phyloP scores from a whole-genome alignment of 1,140 invertebrate species.

The Trialeurodes vaporariorum region DNA sequence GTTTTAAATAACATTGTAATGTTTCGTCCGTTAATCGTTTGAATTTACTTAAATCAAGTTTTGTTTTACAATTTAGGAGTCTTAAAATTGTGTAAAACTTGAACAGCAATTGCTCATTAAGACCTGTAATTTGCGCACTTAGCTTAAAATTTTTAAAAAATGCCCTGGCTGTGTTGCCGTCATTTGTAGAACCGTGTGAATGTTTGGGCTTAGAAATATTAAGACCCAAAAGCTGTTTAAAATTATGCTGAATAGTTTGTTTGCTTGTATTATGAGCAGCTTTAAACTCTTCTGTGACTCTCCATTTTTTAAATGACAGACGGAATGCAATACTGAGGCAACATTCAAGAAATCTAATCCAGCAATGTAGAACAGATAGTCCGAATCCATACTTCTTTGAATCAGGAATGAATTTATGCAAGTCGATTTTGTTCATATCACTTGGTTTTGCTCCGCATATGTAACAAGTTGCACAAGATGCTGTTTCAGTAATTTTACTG shows the following conservation, averaged over 20 bases:
- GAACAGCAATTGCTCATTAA: slow-evolving; percentile 29
- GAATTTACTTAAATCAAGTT: slow-evolving; percentile 20
- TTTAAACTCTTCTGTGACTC: too few species aligned
- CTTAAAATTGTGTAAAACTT: slow-evolving; percentile 28
- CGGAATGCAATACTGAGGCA: slow-evolving; percentile 6
- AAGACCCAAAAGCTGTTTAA: slow-evolving; percentile 9
- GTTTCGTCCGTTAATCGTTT: slow-evolving; percentile 22
- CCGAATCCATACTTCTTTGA: slow-evolving; percentile 6
- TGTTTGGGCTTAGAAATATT: slow-evolving; percentile 17
- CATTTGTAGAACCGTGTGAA: slow-evolving; percentile 2
- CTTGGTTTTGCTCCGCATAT: neutral
- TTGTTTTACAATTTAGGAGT: slow-evolving; percentile 26
- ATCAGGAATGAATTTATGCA: slow-evolving; percentile 1
- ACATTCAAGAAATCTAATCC: slow-evolving; percentile 5
- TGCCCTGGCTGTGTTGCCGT: slow-evolving; percentile 7
- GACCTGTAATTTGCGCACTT: slow-evolving; percentile 28
- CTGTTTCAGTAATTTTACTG: too few species aligned
- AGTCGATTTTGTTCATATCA: slow-evolving; percentile 7
- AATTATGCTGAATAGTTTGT: neutral
- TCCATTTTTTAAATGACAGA: slow-evolving; percentile 3
- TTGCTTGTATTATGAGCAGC: too few species aligned
- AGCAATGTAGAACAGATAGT: slow-evolving; percentile 3
- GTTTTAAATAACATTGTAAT: slow-evolving; percentile 18
- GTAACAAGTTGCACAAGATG: too few species aligned
- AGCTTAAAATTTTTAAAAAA: slow-evolving; percentile 21